A percentile compares a stretch with the other conserved stretches of the same genome.
These are phyloP conservation scores for Apodemia duryi DNA, from an alignment of 2,888 invertebrate species.

Conservation along the genomic window DNA sequence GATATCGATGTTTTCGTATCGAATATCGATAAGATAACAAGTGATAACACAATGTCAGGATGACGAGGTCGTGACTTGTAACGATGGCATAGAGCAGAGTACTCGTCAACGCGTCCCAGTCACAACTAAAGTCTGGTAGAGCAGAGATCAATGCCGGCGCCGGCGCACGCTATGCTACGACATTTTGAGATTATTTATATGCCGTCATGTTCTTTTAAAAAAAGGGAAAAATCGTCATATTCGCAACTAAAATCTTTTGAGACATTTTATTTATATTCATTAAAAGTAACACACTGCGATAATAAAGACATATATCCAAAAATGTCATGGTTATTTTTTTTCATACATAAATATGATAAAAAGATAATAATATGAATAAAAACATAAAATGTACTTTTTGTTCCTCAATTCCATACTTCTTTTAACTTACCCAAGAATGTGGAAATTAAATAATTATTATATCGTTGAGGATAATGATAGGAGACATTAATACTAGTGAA, in stretches of 20 bases:
- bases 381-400: no score
- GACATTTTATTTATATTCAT: constrained; percentile 11
- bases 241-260: constrained; percentile 17
- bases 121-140: constrained; percentile 61
- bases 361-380: no score
- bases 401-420: no score
- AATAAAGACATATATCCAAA: no score
- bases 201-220: background rate
- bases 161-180: constrained; percentile 50
- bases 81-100: constrained; percentile 52
- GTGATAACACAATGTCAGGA: constrained; percentile 65
- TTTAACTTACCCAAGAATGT: no score
- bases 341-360: no score
- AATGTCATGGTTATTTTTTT: no score
- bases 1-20: constrained; percentile 49
- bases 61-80: constrained; percentile 60
- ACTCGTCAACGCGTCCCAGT: constrained; percentile 70
- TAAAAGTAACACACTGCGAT: no score
- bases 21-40: constrained; percentile 46
- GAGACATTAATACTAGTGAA: no score
- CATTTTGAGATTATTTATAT: constrained; percentile 52
- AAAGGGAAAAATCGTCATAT: background rate
- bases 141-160: constrained; percentile 47
- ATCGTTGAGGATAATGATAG: no score
- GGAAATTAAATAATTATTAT: no score